These are phyloP conservation scores for Nomada lathburiana DNA, from an alignment of 2,888 invertebrate species.

Conservation along the genomic window DNA sequence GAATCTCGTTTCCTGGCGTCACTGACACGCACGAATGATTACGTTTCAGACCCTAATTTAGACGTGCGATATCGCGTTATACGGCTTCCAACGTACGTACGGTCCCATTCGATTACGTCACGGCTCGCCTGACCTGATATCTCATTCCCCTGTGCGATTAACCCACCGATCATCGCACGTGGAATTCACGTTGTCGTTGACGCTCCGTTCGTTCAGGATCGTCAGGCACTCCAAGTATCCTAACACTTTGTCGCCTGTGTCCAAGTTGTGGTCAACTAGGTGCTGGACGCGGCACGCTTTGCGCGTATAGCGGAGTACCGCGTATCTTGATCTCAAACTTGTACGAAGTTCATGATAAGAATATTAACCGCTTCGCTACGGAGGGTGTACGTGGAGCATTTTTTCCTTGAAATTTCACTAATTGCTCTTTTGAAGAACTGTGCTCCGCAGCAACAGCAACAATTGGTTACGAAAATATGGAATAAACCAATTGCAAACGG, in stretches of 20 bases:
- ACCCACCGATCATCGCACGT: conserved; percentile 23
- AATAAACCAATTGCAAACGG: neutral
- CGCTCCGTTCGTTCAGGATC: conserved; percentile 1
- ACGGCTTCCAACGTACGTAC: conserved; percentile 35
- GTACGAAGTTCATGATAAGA: neutral
- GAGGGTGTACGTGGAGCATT: too few relatives aligned
- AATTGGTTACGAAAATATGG: neutral
- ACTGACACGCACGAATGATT: conserved; percentile 71
- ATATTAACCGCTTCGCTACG: neutral
- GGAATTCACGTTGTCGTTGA: conserved; percentile 4
- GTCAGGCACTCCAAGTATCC: neutral
- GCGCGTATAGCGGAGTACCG: too few relatives aligned
- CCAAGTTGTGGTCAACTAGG: neutral
- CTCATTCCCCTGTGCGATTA: conserved; percentile 44
- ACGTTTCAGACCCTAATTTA: conserved; percentile 66
- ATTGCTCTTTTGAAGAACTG: too few relatives aligned
- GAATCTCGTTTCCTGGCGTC: conserved; percentile 66
- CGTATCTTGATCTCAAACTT: neutral
- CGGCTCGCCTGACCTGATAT: conserved; percentile 39
- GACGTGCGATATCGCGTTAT: conserved; percentile 63
- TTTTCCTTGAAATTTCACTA: too few relatives aligned
- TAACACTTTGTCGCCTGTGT: neutral
- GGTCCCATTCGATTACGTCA: conserved; percentile 60
- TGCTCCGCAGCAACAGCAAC: too few relatives aligned
- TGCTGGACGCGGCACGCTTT: neutral